Evolutionary conservation across 2,888 invertebrate genomes (phyloP), one percentile per base, ranked within the genome.

Genomic region (Aproaerema taeniolella): DNA sequence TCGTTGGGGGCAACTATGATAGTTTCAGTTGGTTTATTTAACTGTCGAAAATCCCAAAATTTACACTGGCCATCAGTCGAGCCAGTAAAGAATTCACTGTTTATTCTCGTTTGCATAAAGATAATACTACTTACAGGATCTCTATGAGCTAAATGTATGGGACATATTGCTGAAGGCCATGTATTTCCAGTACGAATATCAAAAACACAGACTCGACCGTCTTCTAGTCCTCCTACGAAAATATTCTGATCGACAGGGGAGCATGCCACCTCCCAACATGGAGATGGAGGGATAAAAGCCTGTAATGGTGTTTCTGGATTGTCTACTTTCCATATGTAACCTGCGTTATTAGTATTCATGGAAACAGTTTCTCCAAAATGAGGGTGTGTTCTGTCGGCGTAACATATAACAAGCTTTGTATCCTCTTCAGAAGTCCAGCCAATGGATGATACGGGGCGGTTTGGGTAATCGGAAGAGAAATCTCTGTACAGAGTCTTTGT

Each of bases 141-240:
- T 30, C 71, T 56, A 31, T 79, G 76, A 10, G 75, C 65, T 26
- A 63, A 41, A 50, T 76, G 63, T 20, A 46, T 44, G 0, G 72
- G 88, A 51, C 93, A 92, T 45, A 90, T 78, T 54, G 91, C 91
- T 1, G 92, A 89, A 0, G 95, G 93, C 61, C 90, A 89, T n/a
- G 31, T 90, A 88, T 20, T 93, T 3, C n/a, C 91, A 54, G 91
- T 90, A 10, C 97, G 87, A 2, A 91, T 88, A 61, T 96, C 96
- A 92, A 95, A 95, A 33, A 74, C 46, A 45, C 72, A 69, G 11
- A 76, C 67, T 53, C 64, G 61, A 4, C 77, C 76, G 49, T 75
- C 66, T 42, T 65, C 57, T 6, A 76, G 52, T 13, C 74, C 77
- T 28, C 61, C 72, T 8, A 68, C 7, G n/a, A 76, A 50, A 16